phyloP scores from a whole-genome alignment of 2,797 vertebrate genomes.

The Uromys caudimaculatus region DNA sequence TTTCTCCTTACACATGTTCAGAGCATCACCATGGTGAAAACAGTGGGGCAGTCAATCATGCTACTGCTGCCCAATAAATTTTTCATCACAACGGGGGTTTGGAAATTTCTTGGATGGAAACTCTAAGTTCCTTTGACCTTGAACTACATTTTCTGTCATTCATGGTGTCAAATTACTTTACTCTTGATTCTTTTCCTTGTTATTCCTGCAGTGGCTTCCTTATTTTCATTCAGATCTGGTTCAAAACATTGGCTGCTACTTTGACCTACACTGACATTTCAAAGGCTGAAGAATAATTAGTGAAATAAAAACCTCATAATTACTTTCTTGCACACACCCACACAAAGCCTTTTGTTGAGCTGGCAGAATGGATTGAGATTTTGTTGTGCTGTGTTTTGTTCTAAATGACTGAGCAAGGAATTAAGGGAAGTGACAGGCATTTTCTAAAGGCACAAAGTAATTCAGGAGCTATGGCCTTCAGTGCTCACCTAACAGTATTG shows the following conservation, averaged over 20 bases:
- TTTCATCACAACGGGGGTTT: slow-evolving; percentile 31
- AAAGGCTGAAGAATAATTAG: slow-evolving; percentile 86
- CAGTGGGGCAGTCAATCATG: background rate
- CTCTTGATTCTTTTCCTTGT: slow-evolving; percentile 77
- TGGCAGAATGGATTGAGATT: slow-evolving; percentile 72
- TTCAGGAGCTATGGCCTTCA: slow-evolving; percentile 60
- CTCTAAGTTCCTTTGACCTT: slow-evolving; percentile 69
- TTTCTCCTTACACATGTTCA: slow-evolving; percentile 6
- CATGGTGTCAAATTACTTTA: slow-evolving; percentile 70
- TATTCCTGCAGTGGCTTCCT: slow-evolving; percentile 73
- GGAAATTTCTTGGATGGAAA: slow-evolving; percentile 33
- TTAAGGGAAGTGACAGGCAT: slow-evolving; percentile 69
- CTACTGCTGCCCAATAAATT: slow-evolving; percentile 37
- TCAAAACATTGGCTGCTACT: slow-evolving; percentile 81
- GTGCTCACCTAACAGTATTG: slow-evolving; percentile 37
- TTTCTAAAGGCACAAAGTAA: slow-evolving; percentile 67
- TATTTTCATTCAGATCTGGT: slow-evolving; percentile 83
- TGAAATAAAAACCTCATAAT: slow-evolving; percentile 86
- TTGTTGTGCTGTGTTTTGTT: slow-evolving; percentile 69
- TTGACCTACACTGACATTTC: slow-evolving; percentile 86
- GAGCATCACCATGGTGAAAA: background rate
- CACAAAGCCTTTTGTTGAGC: slow-evolving; percentile 75
- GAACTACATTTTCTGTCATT: slow-evolving; percentile 60
- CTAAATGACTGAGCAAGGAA: slow-evolving; percentile 75
- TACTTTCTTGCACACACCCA: slow-evolving; percentile 82